Base-by-base conservation (phyloP, 2,113 vertebrate species). In the Channa argus region DNA sequence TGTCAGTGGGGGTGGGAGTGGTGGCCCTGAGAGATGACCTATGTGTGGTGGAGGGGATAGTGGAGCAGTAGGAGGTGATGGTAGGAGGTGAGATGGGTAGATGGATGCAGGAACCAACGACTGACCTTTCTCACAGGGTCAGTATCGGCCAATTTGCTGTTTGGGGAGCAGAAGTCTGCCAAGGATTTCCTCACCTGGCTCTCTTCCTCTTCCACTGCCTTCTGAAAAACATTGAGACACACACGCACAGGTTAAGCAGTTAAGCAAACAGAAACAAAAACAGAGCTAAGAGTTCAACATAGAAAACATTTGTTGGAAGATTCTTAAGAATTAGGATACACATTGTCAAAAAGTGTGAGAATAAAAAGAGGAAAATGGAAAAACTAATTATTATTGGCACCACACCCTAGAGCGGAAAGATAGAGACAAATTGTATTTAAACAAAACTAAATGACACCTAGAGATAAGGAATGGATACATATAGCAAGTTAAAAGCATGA, bases 51-150 rank as follows among this genome's bases (percentile, higher is more conserved):
- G 61, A 6, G 51, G 50, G 52, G 36, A 59, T 36, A 39, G 44
- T 10, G 45, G 47, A 43, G 51, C 45, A 6, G 59, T 13, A 11
- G 55, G 72, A 61, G 63, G 68, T 41, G 63, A 83, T 45, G 51
- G 60, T 54, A 38, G 8, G 63, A 66, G 51, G 60, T 54, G 43
- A 10, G 63, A 66, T 10, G 53, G 33, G 11, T 38, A 56, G 44
- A 53, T 54, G 75, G 56, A 50, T 43, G 43, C 14, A 5, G 39
- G 11, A 47, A 41, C n/a, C 8, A 14, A 54, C 13, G 2, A 80
- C 74, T 79, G 82, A 94, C 92, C 92, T 94, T 95, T 82, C 79
- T 91, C 3, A 55, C 77, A 11, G 87, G 77, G 37, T 90, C 84
- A 11, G 50, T 49, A 9, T 95, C 89, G 3, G 75, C 51, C 81